phyloP scores from a whole-genome alignment of 2,888 invertebrate genomes.

The Belgica antarctica region DNA sequence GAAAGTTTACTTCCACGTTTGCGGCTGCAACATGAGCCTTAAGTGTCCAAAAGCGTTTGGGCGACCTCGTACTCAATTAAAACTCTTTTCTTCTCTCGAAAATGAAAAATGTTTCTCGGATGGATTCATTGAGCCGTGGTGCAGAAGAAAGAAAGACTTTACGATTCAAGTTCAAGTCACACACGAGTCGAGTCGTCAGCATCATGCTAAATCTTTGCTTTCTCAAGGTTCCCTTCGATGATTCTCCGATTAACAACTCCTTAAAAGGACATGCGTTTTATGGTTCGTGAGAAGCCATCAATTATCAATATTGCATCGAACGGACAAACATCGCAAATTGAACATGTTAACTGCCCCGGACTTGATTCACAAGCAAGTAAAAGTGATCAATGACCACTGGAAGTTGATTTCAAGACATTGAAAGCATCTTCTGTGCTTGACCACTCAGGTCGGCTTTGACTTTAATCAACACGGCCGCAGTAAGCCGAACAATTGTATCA shows the following conservation, averaged over 20 bases:
- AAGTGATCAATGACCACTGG: too few species aligned
- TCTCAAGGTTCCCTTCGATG: not conserved
- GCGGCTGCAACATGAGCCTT: slow-evolving; percentile 10
- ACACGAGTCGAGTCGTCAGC: slow-evolving; percentile 19
- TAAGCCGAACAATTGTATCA: too few species aligned
- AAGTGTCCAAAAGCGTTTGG: not conserved
- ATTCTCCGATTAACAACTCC: not conserved
- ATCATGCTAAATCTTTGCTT: not conserved
- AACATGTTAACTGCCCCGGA: too few species aligned
- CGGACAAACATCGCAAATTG: not conserved
- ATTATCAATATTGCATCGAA: slow-evolving; percentile 6
- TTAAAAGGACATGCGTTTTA: not conserved
- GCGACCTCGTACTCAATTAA: not conserved
- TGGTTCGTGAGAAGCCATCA: not conserved
- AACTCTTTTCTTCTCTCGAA: slow-evolving; percentile 2
- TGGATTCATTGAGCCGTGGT: not conserved
- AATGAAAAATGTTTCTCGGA: not conserved
- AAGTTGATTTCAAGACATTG: too few species aligned
- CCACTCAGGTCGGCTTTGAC: too few species aligned
- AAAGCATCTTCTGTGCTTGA: too few species aligned
- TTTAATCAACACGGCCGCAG: too few species aligned
- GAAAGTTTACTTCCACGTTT: not conserved
- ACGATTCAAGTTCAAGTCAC: slow-evolving; percentile 21
- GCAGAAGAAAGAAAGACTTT: not conserved
- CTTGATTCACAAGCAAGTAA: too few species aligned